Evolutionary conservation across 2,797 vertebrate species (phyloP), one percentile per base, ranked within the genome.

Genomic region (Rhabdophis nuchalis): DNA sequence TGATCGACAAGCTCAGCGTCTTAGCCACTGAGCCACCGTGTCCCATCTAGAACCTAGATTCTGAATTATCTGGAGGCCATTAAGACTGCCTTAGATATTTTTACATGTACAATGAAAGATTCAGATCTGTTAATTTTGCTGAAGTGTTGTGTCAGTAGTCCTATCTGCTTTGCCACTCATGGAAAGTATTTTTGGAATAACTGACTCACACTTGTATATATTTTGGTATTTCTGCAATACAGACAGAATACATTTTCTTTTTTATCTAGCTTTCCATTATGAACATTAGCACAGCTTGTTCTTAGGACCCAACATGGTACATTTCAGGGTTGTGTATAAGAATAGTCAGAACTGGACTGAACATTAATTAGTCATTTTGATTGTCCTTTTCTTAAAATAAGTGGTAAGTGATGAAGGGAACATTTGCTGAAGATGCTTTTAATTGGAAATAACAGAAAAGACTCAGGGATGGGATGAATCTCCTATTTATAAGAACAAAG

Each of bases 111-210:
- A 90, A 95, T 96, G 93, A 91, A 89, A 93, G 95, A 96, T 95
- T 94, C 92, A 95, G 95, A 93, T 95, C 95, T 96, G 97, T 95
- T 96, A 97, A 97, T 97, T 97, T 95, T 97, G 93, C 95, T 20
- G 32, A 96, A 96, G 94, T 96, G 96, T 97, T 97, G 97, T 97
- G 97, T 97, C 97, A 97, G 97, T 97, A 92, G 95, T 93, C 95
- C 36, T 93, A 94, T 95, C 96, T 96, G 95, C 88, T 96, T 96
- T 97, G 96, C 96, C 95, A 96, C 95, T 96, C 93, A 91, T 92
- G 95, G 94, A 95, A 94, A 94, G 95, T 97, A 97, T 97, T 97
- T 97, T 97, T 97, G 97, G 96, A 97, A 96, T 95, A 96, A 94
- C 90, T 97, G 97, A 97, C 97, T 97, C 95, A 92, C 96, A 93